Evolutionary conservation across 2,113 vertebrate species (phyloP), one percentile per base, ranked within the genome.

Genomic region (Loxodonta africana): DNA sequence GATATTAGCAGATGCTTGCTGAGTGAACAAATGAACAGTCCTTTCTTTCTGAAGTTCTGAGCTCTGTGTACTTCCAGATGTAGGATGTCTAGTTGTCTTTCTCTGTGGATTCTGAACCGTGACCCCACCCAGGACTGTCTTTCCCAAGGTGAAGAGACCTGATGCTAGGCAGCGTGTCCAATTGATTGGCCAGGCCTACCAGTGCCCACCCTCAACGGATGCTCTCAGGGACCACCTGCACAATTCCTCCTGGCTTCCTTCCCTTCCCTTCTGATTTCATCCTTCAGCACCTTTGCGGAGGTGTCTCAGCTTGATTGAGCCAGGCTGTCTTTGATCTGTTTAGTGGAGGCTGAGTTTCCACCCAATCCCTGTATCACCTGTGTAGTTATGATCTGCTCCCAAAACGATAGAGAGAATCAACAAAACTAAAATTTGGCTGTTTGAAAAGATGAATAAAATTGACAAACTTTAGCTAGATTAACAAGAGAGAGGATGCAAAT

Each of bases 121-220:
- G 5, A 4, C 2, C 46, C 3, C 23, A 12, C 6, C 26, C 15
- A 67, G 4, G 65, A 53, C 48, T 91, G 17, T 30, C 67, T 51
- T 57, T 33, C 83, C 51, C 62, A 20, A 63, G 33, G 41, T 15
- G 21, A 14, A 41, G 37, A 51, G 41, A 18, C 37, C 48, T 4
- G 1, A 17, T 20, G 53, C 15, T 14, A 62, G 41, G 60, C 33
- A 20, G 26, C 17, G 25, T 6, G 37, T 86, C 25, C 69, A 8
- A 3, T 20, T 51, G 30, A 62, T 30, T n/a, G 51, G 51, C 67
- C 30, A 51, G 30, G n/a, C 33, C 46, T 57, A 8, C 73, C 33
- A 10, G 1, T 17, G 1, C 21, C n/a, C n/a, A 14, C 46, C 1
- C 0, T 17, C 11, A 15, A 26, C 46, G 28, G 21, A 21, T 48